Percentiles rank a stretch among this genome's conserved stretches.
Conservation (phyloP, 2,113 vertebrate genomes). For the Chlorodrepanis virens region DNA sequence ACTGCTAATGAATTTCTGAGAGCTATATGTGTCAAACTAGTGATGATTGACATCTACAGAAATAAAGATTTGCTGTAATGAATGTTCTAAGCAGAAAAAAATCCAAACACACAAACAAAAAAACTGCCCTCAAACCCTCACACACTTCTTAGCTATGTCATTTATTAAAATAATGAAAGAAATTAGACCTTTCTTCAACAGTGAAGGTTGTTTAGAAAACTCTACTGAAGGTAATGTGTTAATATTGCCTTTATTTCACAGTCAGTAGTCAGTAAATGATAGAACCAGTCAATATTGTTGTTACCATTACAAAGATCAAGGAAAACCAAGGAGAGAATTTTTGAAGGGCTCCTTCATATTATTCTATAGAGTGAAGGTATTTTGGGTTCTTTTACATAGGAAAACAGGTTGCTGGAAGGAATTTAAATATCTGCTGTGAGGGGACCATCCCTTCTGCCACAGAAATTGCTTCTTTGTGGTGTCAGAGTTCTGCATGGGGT, state of each 20-base stretch:
- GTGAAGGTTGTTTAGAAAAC: not conserved
- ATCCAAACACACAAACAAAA: not conserved
- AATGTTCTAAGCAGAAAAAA: not conserved
- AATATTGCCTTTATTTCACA: not conserved
- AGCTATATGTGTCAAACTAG: not conserved
- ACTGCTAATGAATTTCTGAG: not conserved
- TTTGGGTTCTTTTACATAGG: not conserved
- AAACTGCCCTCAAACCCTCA: not conserved
- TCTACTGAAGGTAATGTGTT: not conserved
- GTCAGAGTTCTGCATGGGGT: not conserved
- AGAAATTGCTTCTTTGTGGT: not conserved
- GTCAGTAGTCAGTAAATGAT: not conserved
- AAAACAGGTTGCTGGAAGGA: not conserved
- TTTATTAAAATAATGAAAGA: not conserved
- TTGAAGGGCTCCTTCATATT: not conserved
- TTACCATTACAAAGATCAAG: not conserved
- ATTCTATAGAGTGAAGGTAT: not conserved
- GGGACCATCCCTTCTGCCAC: not conserved
- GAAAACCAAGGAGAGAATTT: not conserved
- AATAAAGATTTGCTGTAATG: not conserved
- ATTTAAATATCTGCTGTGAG: not conserved
- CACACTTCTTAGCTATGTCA: not conserved
- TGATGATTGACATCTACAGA: not conserved
- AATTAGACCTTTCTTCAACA: not conserved
- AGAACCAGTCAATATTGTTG: not conserved